Base-by-base conservation (phyloP, 2,888 invertebrate species). In the Drosophila infuscata region DNA sequence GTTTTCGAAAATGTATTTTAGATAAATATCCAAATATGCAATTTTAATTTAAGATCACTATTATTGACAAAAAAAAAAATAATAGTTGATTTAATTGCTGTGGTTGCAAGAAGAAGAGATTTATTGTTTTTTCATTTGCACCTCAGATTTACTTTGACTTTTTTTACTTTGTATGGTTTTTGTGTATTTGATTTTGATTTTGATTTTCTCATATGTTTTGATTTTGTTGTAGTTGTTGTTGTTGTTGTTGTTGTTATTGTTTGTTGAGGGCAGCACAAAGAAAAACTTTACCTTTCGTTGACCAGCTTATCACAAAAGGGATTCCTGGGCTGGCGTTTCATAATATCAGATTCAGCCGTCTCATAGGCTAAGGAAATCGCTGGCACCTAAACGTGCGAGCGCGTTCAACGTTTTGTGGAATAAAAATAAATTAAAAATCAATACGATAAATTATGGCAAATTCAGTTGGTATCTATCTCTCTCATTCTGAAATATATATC, bases 291-390 rank as follows among this genome's bases (percentile, higher is more conserved):
- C 98, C 99, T 98, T 96, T 97, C 97, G 95, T 99, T 99, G 94
- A 99, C 98, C 94, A 99, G 97, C 95, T 98, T 98, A 96, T 99
- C 98, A 95, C 95, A 96, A 96, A 97, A 96, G 94, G 98, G 98
- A 95, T 98, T 97, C 96, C 98, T 96, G 94, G 98, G 98, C 95
- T 97, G 97, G 94, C 98, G 96, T 96, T 98, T 98, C 98, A 98
- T 98, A 94, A 98, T 98, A 96, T 98, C 98, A 94, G 97, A 97
- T 95, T 98, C 98, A 94, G 98, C 97, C 95, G 97, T 97, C 96
- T 98, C 98, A 95, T 98, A 98, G 94, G 98, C 98, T 96, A 98
- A 96, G 94, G 98, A 98, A 95, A 98, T 98, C 95, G 98, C 98
- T 94, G 98, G 98, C 95, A 98, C 97, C 98, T 97, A 95, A 79